Percentiles rank a stretch among this genome's conserved stretches.
phyloP scores from a whole-genome alignment of 2,888 invertebrate genomes.

The Drosophila gaucha region DNA sequence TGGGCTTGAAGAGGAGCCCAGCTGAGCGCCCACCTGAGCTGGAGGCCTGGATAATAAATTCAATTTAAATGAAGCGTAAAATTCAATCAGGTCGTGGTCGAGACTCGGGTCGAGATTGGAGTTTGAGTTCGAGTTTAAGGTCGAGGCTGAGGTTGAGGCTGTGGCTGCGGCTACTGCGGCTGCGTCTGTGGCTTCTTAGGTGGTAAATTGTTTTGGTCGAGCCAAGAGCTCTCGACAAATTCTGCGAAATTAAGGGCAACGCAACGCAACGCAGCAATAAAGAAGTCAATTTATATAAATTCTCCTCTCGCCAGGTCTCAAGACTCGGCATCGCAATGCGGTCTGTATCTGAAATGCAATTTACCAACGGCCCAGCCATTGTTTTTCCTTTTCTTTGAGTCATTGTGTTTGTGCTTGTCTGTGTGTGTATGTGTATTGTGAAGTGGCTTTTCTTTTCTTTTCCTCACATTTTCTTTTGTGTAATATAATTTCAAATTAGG shows the following conservation, averaged over 20 bases:
- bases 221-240: conserved; percentile 50
- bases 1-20: conserved; percentile 37
- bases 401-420: conserved; percentile 13
- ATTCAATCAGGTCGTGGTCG: conserved; percentile 75
- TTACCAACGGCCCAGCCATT: conserved; percentile 62
- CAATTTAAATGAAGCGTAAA: conserved; percentile 82
- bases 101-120: conserved; percentile 31
- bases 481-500: conserved; percentile 73
- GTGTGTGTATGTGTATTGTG: conserved; percentile 38
- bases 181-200: conserved; percentile 74
- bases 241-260: conserved; percentile 76
- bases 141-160: conserved; percentile 18
- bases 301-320: conserved; percentile 62
- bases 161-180: conserved; percentile 56
- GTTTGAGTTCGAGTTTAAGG: conserved; percentile 26
- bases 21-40: conserved; percentile 56
- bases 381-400: conserved; percentile 52
- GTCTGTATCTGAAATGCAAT: conserved; percentile 71
- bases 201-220: conserved; percentile 69
- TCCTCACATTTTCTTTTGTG: conserved; percentile 57
- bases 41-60: conserved; percentile 69
- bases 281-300: conserved; percentile 81
- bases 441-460: conserved; percentile 62
- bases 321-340: conserved; percentile 39
- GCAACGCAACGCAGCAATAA: conserved; percentile 68